A percentile compares a stretch with the other conserved stretches of the same genome.
phyloP scores from a whole-genome alignment of 2,113 vertebrate species.

The Seriola dumerili region DNA sequence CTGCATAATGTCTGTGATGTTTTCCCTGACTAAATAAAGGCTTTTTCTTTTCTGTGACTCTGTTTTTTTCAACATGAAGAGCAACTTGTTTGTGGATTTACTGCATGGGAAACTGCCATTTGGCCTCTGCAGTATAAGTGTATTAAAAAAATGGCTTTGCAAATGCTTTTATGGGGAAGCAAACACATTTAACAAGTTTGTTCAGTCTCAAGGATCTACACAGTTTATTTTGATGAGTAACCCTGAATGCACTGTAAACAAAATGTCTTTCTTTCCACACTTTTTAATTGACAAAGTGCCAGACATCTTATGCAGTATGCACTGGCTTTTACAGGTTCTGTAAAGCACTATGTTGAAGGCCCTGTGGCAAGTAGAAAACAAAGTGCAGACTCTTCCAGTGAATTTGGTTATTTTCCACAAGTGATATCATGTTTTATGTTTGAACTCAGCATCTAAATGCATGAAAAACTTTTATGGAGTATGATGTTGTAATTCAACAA shows the following conservation, averaged over 20 bases:
- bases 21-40: background rate
- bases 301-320: background rate
- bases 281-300: background rate
- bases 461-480: background rate
- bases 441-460: constrained; percentile 5
- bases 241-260: background rate
- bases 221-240: background rate
- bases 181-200: background rate
- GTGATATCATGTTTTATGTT: background rate
- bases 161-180: background rate
- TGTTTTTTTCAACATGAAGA: background rate
- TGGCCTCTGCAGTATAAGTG: background rate
- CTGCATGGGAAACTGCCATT: background rate
- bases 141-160: background rate
- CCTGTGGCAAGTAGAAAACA: background rate
- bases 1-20: background rate
- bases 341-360: background rate
- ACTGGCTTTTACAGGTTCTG: background rate
- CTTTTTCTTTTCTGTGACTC: background rate
- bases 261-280: background rate
- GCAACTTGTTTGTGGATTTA: background rate
- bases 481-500: constrained; percentile 1
- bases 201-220: background rate
- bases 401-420: background rate
- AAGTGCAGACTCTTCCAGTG: constrained; percentile 2